phyloP scores from a whole-genome alignment of 2,888 invertebrate genomes.

The Cantharis flavilabris region DNA sequence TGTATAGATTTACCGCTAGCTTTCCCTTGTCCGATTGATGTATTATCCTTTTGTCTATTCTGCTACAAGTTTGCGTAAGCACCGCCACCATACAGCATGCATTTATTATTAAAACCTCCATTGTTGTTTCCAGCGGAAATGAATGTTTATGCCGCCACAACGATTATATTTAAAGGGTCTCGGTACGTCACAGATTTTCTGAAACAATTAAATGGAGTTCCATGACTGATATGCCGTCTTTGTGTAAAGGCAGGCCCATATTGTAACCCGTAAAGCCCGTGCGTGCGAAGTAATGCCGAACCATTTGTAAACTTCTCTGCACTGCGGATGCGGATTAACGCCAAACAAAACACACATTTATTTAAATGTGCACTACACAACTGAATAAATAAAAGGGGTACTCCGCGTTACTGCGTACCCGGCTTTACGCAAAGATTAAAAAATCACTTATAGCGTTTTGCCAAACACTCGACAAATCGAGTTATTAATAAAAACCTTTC shows the following conservation, averaged over 20 bases:
- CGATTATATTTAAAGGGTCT: conserved; percentile 14
- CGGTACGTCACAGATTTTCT: conserved; percentile 21
- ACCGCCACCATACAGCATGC: neutral
- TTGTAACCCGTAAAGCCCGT: conserved; percentile 28
- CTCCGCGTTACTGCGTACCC: neutral
- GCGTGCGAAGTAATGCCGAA: conserved; percentile 29
- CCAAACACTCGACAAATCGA: neutral
- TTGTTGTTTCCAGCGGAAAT: conserved; percentile 1
- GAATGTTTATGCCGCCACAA: conserved; percentile 6
- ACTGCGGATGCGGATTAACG: conserved; percentile 31
- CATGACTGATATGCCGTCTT: conserved; percentile 29
- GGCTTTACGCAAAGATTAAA: neutral
- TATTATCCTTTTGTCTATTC: conserved; percentile 29
- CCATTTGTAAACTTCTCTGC: conserved; percentile 32
- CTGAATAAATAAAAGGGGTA: neutral
- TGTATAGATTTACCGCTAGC: conserved; percentile 46
- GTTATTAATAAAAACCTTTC: neutral
- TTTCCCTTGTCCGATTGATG: conserved; percentile 31
- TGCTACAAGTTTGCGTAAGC: conserved; percentile 12
- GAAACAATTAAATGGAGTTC: conserved; percentile 28
- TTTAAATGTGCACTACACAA: conserved; percentile 15
- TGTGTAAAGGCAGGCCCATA: conserved; percentile 23
- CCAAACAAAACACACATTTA: conserved; percentile 29
- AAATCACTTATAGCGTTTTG: neutral
- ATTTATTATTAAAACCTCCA: conserved; percentile 2